Evolutionary conservation across 2,113 vertebrate species (phyloP), one percentile per base, ranked within the genome.

Genomic region (Nyctibius bracteatus): DNA sequence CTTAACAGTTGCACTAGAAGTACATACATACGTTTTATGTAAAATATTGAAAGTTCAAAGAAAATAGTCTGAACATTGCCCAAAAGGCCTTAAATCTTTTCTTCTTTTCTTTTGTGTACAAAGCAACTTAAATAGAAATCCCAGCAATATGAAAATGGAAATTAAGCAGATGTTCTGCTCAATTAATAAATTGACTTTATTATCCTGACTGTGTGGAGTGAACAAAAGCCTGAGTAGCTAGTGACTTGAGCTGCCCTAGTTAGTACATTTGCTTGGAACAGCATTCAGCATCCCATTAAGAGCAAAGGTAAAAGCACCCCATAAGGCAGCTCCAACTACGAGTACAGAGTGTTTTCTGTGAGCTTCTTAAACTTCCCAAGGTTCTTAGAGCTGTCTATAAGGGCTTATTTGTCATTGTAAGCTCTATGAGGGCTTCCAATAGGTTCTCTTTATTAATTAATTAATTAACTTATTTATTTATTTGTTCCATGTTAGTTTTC

Each of bases 151-250:
- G 46, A 44, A 61, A 86, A 44, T 8, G 31, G 37, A 52, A 88
- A 74, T 96, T 80, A 89, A 80, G 62, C 33, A 84, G 52, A 70
- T 37, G 10, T 77, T 92, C 81, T 75, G 44, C 79, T n/a, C n/a
- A n/a, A n/a, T n/a, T n/a, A 81, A 78, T 80, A 47, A 8, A 19
- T 75, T n/a, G 66, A 21, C 16, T 94, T 93, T 92, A 6, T 92
- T 94, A 62, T 89, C n/a, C 71, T 81, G 86, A 66, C 51, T 90
- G 7, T 39, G 10, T 86, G 71, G 94, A 88, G 46, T 28, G 31
- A 62, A 67, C 9, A 72, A 22, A 74, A 24, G 46, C 35, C 7
- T 73, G 61, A 87, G 61, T 90, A 62, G 14, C 14, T 41, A 74
- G 72, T 93, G 37, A 16, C 51, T 49, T 92, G n/a, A 81, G 70